Base-by-base conservation (phyloP, 2,797 vertebrate genomes). In the Darevskia mixta region DNA sequence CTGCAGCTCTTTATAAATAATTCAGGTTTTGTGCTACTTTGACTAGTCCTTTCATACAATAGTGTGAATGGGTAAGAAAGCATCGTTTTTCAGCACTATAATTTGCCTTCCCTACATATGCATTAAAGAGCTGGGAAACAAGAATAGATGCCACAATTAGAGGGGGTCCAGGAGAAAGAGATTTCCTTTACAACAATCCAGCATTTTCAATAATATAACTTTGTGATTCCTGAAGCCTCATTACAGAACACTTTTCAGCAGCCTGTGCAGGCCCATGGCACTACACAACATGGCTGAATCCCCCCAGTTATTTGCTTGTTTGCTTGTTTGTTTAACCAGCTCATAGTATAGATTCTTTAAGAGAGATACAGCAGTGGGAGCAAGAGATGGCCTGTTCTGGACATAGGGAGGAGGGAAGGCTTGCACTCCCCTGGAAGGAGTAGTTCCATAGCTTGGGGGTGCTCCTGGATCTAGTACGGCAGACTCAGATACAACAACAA, bases 1-100 rank as follows among this genome's bases (percentile, higher is more conserved):
- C 64, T 17, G 87, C 43, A 71, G 61, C 64, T 78, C 73, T 88
- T 83, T 71, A 71, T 88, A 83, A 88, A 88, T 83, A 83, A 88
- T 88, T 83, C 73, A 88, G 87, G 64, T 58, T 78, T 83, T 88
- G 81, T 77, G 43, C 64, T 83, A 71, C 81, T 88, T 69, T 78
- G 81, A 83, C 45, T 71, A 55, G 75, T 55, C 25, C 25, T 88
- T 88, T 88, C 73, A 41, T 55, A 88, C 73, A 45, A 64, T 87
- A 32, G 73, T 78, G 17, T 83, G 73, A 88, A 83, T 87, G 66
- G 81, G 87, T 83, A 45, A 73, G 75, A 69, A 83, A 88, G 80
- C 73, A 41, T 88, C 43, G 25, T 71, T 83, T 87, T 77, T 71
- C 72, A 71, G 43, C 5, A 9, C 64, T 83, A 20, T 78, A 88